phyloP scores from a whole-genome alignment of 2,797 vertebrate species.

The Urophycis tenuis region DNA sequence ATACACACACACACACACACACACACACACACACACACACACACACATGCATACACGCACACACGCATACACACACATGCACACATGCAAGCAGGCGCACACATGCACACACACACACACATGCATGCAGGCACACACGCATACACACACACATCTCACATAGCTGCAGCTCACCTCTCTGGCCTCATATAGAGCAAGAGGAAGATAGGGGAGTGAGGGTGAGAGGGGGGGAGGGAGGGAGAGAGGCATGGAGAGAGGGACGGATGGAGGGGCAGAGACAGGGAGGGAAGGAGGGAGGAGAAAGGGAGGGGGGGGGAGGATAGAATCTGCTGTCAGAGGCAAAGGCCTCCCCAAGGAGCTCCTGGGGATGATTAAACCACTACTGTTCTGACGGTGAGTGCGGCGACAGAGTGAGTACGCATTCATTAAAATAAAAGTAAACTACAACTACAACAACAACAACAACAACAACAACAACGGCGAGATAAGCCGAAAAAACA shows the following conservation, averaged over 20 bases:
- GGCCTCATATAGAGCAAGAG: slow-evolving; percentile 25
- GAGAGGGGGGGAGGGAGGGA: not conserved
- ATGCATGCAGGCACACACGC: slow-evolving; percentile 9
- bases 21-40: not conserved
- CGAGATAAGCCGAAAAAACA: not conserved
- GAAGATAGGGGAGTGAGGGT: not conserved
- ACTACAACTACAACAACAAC: slow-evolving; percentile 5
- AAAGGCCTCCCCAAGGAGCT: slow-evolving; percentile 10
- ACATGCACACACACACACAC: slow-evolving; percentile 13
- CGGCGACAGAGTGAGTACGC: not conserved
- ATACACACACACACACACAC: not conserved
- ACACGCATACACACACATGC: not conserved
- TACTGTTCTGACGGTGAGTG: slow-evolving; percentile 21
- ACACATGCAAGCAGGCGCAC: no score
- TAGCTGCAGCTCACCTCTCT: slow-evolving; percentile 13
- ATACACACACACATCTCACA: slow-evolving; percentile 13
- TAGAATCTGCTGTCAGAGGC: slow-evolving; percentile 15
- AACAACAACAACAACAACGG: not conserved
- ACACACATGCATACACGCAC: not conserved
- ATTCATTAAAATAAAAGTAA: not conserved
- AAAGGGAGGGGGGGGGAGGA: not conserved
- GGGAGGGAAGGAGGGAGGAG: not conserved
- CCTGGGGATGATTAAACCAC: slow-evolving; percentile 8
- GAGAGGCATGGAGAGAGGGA: not conserved
- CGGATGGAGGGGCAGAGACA: not conserved